A percentile compares a stretch with the other conserved stretches of the same genome.
These are phyloP conservation scores for Glaucomys volans DNA, from an alignment of 2,113 vertebrate species.

Conservation along the genomic window DNA sequence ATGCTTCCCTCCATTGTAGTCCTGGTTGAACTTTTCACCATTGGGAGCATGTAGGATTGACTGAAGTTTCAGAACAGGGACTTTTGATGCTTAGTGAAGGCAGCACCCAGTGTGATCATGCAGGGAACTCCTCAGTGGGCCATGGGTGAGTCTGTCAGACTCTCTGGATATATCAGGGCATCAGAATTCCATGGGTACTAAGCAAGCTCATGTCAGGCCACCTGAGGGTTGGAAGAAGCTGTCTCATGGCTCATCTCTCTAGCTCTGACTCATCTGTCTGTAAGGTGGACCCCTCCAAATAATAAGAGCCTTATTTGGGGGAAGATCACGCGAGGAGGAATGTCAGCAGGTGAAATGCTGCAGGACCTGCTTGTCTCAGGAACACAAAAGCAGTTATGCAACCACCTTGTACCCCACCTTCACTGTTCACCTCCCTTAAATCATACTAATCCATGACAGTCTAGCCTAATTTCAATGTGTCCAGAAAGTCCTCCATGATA, in stretches of 20 bases:
- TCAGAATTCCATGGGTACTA: not conserved
- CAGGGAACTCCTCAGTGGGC: too few relatives aligned
- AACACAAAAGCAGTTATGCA: not conserved
- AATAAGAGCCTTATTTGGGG: not conserved
- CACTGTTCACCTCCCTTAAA: fast-evolving
- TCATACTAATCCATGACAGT: not conserved
- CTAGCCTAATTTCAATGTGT: not conserved
- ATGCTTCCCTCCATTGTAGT: too few relatives aligned
- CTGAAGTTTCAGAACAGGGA: too few relatives aligned
- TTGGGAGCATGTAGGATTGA: too few relatives aligned
- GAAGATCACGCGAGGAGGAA: not conserved
- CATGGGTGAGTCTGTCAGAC: too few relatives aligned
- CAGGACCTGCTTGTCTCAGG: not conserved
- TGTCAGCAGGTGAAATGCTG: not conserved
- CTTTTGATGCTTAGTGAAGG: too few relatives aligned
- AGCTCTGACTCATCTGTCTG: not conserved
- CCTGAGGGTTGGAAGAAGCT: not conserved
- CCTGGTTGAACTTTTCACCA: too few relatives aligned
- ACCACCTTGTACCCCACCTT: too few relatives aligned
- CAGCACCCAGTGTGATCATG: too few relatives aligned
- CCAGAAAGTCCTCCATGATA: not conserved
- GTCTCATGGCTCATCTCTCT: not conserved
- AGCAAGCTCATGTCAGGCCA: not conserved
- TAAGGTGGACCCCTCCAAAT: not conserved
- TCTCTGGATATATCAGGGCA: not conserved